Percentiles rank a stretch among this genome's conserved stretches.
phyloP scores from a whole-genome alignment of 2,113 vertebrate species.

The Amphiprion ocellaris region DNA sequence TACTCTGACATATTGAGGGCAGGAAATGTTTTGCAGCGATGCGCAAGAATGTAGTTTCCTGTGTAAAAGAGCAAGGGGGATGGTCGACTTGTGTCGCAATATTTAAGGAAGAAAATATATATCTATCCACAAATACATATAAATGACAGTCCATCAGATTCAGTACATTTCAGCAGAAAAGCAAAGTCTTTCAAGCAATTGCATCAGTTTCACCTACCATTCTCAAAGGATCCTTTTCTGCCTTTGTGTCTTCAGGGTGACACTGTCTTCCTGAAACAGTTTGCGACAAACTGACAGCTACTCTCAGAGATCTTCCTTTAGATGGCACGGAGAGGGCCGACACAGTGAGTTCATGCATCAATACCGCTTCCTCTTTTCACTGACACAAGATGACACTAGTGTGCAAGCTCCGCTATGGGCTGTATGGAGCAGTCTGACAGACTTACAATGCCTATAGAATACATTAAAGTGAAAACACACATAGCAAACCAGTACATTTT shows the following conservation, averaged over 20 bases:
- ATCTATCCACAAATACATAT: neutral
- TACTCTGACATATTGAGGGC: slow-evolving; percentile 65
- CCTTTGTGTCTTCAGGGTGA: slow-evolving; percentile 30
- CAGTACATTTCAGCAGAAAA: slow-evolving; percentile 10
- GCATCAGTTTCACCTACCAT: slow-evolving; percentile 76
- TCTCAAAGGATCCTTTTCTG: slow-evolving; percentile 40
- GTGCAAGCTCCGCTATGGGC: neutral
- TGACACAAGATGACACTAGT: neutral
- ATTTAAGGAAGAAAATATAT: neutral
- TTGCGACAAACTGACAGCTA: slow-evolving; percentile 59
- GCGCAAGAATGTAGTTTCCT: slow-evolving; percentile 56
- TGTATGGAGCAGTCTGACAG: neutral
- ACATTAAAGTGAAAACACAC: neutral
- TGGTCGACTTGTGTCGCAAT: slow-evolving; percentile 22
- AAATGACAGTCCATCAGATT: slow-evolving; percentile 3
- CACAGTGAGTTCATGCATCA: neutral
- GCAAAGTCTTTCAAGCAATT: slow-evolving; percentile 39
- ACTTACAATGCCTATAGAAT: neutral
- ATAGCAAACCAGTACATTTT: neutral
- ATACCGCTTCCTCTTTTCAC: slow-evolving; percentile 54
- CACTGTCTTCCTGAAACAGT: slow-evolving; percentile 22
- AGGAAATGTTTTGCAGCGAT: slow-evolving; percentile 64
- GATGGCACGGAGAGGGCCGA: slow-evolving; percentile 18
- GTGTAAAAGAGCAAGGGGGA: slow-evolving; percentile 20
- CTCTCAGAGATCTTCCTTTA: slow-evolving; percentile 54